Base-by-base conservation (phyloP, 1,140 invertebrate species). In the Pantala flavescens region DNA sequence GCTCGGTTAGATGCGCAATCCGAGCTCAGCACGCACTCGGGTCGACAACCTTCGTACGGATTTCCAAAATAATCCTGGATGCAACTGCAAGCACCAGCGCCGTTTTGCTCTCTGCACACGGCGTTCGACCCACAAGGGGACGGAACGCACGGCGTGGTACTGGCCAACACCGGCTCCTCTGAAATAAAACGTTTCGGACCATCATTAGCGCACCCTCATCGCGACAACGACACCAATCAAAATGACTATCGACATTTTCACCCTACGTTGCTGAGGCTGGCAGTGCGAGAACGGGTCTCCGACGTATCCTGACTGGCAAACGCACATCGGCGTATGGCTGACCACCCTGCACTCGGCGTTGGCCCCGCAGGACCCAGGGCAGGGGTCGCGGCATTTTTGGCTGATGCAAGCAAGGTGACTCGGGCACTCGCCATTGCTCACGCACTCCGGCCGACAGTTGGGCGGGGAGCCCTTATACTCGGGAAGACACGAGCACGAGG, bases 351-450 rank as follows among this genome's bases (percentile, higher is more conserved):
- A 92, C 78, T 88, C 82, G 12, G 90, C 88, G 80, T 87, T 87
- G 14, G 82, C 78, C 21, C 87, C 89, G 81, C 90, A 91, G 23
- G 86, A 84, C 24, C 85, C 87, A 42, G 84, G 82, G 80, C 90
- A 91, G 74, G 90, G 90, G 80, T 90, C 87, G 78, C 82, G 82
- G 80, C 90, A 92, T 82, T 89, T 90, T 77, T 87, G 85, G 78
- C 88, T 88, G 16, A 89, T 87, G 78, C 89, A 90, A 9, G 88
- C 88, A 78, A 88, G 81, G 77, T 88, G 79, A 75, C 83, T 86
- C 0, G 85, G 72, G 81, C 89, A 89, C 83, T 90, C 88, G 71
- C 83, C 85, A 76, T 89, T 90, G 78, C 86, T 88, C 23, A 86
- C 83, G 79, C 88, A 90, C 84, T 90, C 88, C 19, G 88, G 88